Evolutionary conservation across 2,888 invertebrate genomes (phyloP).

Genomic region (Rapana venosa): DNA sequence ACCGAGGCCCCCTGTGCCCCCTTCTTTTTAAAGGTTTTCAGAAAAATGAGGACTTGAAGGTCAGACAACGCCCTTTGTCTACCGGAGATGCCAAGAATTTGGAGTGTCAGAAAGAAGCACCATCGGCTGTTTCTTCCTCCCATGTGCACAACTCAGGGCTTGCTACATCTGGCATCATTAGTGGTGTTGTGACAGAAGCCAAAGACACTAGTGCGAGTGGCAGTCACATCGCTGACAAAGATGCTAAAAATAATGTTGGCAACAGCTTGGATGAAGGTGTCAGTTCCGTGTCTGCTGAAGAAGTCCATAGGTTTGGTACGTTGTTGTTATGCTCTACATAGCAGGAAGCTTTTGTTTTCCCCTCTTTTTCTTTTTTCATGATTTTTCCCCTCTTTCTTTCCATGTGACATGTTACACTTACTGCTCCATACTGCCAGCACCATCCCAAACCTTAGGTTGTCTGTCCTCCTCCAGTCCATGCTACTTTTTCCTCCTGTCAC

Average conservation of each 20-base stretch:
- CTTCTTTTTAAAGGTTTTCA: background rate
- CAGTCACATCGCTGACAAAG: too few relatives aligned
- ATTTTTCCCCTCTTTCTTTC: background rate
- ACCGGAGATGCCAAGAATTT: background rate
- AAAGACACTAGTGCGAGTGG: background rate
- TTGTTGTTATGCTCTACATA: background rate
- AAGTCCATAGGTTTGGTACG: too few relatives aligned
- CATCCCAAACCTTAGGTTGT: too few relatives aligned
- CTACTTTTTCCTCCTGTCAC: too few relatives aligned
- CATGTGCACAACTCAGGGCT: background rate
- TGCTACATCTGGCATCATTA: background rate
- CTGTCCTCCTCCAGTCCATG: too few relatives aligned
- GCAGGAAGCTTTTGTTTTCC: background rate
- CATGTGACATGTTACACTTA: too few relatives aligned
- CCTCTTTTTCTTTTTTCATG: background rate
- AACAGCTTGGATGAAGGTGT: background rate
- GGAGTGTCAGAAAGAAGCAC: background rate
- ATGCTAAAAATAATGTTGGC: background rate
- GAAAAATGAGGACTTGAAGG: constrained; percentile 21
- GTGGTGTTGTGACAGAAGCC: background rate
- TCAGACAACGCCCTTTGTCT: background rate
- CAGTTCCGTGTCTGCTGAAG: background rate
- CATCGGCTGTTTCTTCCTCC: background rate
- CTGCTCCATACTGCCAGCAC: too few relatives aligned
- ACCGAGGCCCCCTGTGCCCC: too few relatives aligned